Base-by-base conservation (phyloP, 2,113 vertebrate genomes). In the Jacana jacana region DNA sequence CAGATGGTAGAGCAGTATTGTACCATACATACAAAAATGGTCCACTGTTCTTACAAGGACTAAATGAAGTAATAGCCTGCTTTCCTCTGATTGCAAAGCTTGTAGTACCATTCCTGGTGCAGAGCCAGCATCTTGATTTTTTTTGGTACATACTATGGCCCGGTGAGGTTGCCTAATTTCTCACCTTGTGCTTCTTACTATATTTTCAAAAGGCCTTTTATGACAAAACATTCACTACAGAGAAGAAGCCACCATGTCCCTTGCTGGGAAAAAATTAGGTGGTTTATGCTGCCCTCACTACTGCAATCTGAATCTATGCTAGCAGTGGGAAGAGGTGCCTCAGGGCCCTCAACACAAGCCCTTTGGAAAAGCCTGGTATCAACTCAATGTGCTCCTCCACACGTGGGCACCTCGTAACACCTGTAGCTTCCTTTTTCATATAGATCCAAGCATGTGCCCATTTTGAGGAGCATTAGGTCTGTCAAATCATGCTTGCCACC, bases 401-500 rank as follows among this genome's bases (percentile, higher is more conserved):
- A 3, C 7, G n/a, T 4, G 57, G 57, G 82, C 1, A 2, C 39
- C 55, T 78, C n/a, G 5, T n/a, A 14, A 31, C 19, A 61, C n/a
- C 31, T 31, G 23, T n/a, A 80, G 31, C 46, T 37, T 20, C 18
- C 57, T 54, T 70, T 35, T 37, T 30, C 44, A 11, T 28, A 39
- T 1, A 61, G 49, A 65, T 39, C n/a, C 63, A 81, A n/a, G 11
- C 0, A 0, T 2, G 16, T 57, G 14, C 4, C 42, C 4, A 2
- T 48, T 76, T 10, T 40, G 63, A 89, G 68, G 46, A 69, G 66
- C 54, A 61, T 51, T 42, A 89, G 35, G 6, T 60, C 86, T 65
- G 33, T 25, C 76, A 93, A 86, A 35, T 24, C 51, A 79, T 3
- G 1, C 60, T 23, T 2, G 0, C 17, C 25, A 60, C 27, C 63